Percentiles rank a stretch among this genome's conserved stretches.
Conservation (phyloP, 2,888 invertebrate genomes). For the Agrotis exclamationis region DNA sequence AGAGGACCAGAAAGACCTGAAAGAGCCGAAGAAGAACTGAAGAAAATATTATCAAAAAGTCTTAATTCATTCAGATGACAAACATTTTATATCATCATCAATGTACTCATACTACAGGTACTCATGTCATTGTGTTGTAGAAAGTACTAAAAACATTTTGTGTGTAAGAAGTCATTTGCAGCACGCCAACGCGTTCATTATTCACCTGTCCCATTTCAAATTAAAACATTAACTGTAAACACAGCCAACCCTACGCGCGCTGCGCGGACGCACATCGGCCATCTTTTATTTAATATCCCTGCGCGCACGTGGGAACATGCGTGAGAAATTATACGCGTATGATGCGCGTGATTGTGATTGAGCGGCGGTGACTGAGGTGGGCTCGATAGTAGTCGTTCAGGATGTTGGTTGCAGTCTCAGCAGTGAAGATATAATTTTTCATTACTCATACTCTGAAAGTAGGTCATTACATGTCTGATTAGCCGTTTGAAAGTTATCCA, state of each 20-base stretch:
- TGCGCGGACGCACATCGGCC: slow-evolving; percentile 77
- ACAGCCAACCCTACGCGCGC: slow-evolving; percentile 65
- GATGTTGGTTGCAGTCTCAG: slow-evolving; percentile 28
- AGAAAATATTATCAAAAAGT: too few relatives aligned
- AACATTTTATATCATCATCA: too few relatives aligned
- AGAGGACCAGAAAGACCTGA: too few relatives aligned
- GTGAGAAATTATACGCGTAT: slow-evolving; percentile 72
- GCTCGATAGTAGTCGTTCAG: slow-evolving; percentile 22
- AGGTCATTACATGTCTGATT: too few relatives aligned
- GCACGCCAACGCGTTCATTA: not conserved
- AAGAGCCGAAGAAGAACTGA: too few relatives aligned
- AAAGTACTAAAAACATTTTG: too few relatives aligned
- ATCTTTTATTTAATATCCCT: slow-evolving; percentile 82
- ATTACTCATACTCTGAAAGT: too few relatives aligned
- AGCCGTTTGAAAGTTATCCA: too few relatives aligned
- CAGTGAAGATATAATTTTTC: slow-evolving; percentile 5
- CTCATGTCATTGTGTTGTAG: too few relatives aligned
- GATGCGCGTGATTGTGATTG: slow-evolving; percentile 66
- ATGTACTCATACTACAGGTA: too few relatives aligned
- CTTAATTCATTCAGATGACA: too few relatives aligned
- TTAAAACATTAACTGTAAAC: slow-evolving; percentile 21
- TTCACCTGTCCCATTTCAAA: slow-evolving; percentile 6
- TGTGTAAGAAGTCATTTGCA: not conserved
- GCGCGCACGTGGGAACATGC: slow-evolving; percentile 77
- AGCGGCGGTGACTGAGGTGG: slow-evolving; percentile 45